Evolutionary conservation across 1,140 invertebrate genomes (phyloP).

Genomic region (Drosophila takahashii): DNA sequence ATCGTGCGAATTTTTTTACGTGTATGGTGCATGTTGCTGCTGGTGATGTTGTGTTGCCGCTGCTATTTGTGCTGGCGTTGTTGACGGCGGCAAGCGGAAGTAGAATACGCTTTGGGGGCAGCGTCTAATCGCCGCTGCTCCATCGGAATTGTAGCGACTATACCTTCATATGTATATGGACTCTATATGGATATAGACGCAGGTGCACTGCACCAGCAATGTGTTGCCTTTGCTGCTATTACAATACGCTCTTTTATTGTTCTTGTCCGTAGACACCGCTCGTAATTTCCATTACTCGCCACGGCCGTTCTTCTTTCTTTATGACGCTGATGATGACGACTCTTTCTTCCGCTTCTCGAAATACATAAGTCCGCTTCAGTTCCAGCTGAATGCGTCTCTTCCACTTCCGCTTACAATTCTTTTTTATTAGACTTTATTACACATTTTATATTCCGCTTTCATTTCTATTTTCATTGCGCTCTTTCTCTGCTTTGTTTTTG

Average conservation of each 20-base stretch:
- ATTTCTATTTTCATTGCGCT: slow-evolving; percentile 54
- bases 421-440: slow-evolving; percentile 77
- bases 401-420: slow-evolving; percentile 79
- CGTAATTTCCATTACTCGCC: slow-evolving; percentile 74
- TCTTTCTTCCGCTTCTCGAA: slow-evolving; percentile 44
- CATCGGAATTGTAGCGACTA: slow-evolving; percentile 34
- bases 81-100: slow-evolving; percentile 57
- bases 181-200: slow-evolving; percentile 12
- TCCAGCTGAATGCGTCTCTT: slow-evolving; percentile 74
- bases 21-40: slow-evolving; percentile 3
- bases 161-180: background rate
- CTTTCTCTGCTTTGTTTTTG: slow-evolving; percentile 20
- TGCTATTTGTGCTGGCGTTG: slow-evolving; percentile 7
- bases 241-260: slow-evolving; percentile 68
- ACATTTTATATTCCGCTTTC: slow-evolving; percentile 66
- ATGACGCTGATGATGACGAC: slow-evolving; percentile 44
- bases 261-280: slow-evolving; percentile 60
- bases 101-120: slow-evolving; percentile 66
- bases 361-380: slow-evolving; percentile 15
- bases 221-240: slow-evolving; percentile 54
- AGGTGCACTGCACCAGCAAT: slow-evolving; percentile 52
- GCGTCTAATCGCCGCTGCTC: slow-evolving; percentile 50
- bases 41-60: slow-evolving; percentile 1
- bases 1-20: background rate
- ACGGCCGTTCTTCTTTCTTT: slow-evolving; percentile 70